Percentiles rank a stretch among this genome's conserved stretches.
phyloP scores from a whole-genome alignment of 53 echinoderm and acorn worm species.

The Zoroaster sp. region DNA sequence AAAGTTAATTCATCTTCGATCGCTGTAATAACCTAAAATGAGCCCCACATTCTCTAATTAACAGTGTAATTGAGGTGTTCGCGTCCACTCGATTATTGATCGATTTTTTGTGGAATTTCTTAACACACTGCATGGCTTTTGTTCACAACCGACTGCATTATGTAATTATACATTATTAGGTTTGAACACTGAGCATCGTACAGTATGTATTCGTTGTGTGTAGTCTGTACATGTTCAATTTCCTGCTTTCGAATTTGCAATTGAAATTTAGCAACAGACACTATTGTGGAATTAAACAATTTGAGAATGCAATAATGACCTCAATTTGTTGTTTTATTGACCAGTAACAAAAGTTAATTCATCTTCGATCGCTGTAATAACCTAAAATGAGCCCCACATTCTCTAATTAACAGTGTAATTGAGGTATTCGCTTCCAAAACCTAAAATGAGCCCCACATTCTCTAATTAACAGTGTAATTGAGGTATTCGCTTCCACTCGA shows the following conservation, averaged over 20 bases:
- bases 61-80: not conserved
- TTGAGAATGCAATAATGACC: not conserved
- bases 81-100: conserved; percentile 13
- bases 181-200: no score
- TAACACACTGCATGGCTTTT: not conserved
- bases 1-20: not conserved
- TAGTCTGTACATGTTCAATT: no score
- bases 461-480: not conserved
- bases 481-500: not conserved
- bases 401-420: not conserved
- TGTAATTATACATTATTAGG: not conserved
- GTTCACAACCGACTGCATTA: not conserved
- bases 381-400: not conserved
- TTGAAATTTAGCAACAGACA: no score
- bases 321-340: not conserved
- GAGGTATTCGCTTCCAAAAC: not conserved
- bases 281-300: not conserved
- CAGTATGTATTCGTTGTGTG: no score
- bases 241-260: no score
- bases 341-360: not conserved
- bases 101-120: not conserved
- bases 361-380: not conserved
- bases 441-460: not conserved
- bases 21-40: no score
- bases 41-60: not conserved